phyloP scores from a whole-genome alignment of 2,113 vertebrate species.

The Irena cyanogastra region DNA sequence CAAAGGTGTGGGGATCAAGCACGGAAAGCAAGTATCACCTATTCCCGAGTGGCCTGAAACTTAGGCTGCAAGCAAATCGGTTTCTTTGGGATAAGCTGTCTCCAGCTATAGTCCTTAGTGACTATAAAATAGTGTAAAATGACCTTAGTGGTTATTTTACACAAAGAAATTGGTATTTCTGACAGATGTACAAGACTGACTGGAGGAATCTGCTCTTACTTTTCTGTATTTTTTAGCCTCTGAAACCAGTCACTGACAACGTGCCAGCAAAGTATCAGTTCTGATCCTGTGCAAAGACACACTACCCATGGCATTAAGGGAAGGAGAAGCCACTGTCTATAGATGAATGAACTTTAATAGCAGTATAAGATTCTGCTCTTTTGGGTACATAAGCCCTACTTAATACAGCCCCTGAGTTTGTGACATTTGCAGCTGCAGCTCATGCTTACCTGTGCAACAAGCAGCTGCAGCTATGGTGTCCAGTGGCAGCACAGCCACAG shows the following conservation, averaged over 20 bases:
- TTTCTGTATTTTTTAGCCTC: not conserved
- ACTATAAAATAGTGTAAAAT: too few relatives aligned
- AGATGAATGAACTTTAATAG: not conserved
- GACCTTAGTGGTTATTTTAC: not conserved
- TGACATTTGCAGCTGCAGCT: not conserved
- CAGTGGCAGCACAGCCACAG: not conserved
- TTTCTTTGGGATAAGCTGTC: not conserved
- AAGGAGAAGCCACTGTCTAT: not conserved
- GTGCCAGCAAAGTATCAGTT: not conserved
- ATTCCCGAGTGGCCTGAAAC: not conserved
- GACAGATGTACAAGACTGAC: not conserved
- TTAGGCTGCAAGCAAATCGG: not conserved
- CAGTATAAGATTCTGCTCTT: not conserved
- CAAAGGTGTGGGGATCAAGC: not conserved
- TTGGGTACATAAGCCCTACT: not conserved
- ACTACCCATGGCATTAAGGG: not conserved
- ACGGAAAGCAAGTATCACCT: not conserved
- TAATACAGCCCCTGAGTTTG: fast-evolving
- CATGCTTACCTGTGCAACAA: not conserved
- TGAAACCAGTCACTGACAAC: not conserved
- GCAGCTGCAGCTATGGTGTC: not conserved
- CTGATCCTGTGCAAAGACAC: not conserved
- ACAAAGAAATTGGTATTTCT: not conserved
- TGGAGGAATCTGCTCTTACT: not conserved
- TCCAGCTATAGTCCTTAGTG: not conserved